These are phyloP conservation scores for Poeciliopsis prolifica DNA, from an alignment of 2,113 vertebrate genomes.

Conservation along the genomic window DNA sequence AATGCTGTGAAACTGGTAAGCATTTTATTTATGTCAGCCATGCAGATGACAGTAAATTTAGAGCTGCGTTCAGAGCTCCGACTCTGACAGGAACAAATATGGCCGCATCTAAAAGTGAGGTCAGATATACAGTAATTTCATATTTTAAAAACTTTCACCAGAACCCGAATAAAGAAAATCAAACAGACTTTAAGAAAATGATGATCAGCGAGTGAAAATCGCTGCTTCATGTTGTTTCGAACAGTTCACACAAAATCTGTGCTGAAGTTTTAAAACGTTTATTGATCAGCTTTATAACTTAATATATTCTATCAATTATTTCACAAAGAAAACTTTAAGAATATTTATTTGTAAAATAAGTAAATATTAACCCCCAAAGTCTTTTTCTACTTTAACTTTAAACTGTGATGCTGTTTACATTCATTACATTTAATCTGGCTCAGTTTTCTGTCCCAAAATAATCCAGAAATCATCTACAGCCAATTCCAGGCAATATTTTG, in stretches of 20 bases:
- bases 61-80: neutral
- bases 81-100: neutral
- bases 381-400: neutral
- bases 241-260: neutral
- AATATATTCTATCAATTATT: neutral
- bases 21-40: neutral
- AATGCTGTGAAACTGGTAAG: neutral
- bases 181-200: neutral
- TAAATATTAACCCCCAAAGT: no score
- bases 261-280: neutral
- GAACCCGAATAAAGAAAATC: no score
- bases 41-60: no score
- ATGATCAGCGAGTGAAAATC: neutral
- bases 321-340: neutral
- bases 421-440: neutral
- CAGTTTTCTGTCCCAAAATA: neutral
- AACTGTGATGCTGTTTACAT: neutral
- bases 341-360: neutral
- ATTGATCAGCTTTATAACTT: neutral
- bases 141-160: conserved; percentile 22
- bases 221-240: neutral
- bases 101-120: neutral
- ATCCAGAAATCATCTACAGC: neutral
- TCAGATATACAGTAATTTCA: neutral
- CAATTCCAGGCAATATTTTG: neutral